phyloP scores from a whole-genome alignment of 2,113 vertebrate genomes.

The Takifugu flavidus region DNA sequence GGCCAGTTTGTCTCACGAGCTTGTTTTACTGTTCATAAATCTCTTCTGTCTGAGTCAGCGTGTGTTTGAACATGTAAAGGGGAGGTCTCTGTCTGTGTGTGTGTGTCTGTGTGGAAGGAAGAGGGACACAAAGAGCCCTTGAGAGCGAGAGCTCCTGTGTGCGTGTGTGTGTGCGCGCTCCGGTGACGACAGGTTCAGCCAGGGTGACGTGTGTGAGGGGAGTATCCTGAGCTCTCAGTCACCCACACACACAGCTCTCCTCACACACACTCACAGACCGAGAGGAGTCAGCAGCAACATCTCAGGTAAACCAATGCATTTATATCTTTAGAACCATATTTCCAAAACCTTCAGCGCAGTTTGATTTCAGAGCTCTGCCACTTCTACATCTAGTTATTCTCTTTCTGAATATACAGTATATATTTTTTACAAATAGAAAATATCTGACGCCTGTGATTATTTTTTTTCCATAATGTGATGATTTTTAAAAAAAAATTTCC shows the following conservation, averaged over 20 bases:
- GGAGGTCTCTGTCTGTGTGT: constrained; percentile 5
- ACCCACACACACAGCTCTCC: constrained; percentile 9
- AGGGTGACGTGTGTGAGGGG: constrained; percentile 31
- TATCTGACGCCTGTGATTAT: no score
- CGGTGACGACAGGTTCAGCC: constrained; percentile 46
- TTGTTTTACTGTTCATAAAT: constrained; percentile 1
- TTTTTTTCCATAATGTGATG: no score
- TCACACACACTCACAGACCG: background rate
- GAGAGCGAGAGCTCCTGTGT: constrained; percentile 14
- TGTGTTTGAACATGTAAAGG: constrained; percentile 16
- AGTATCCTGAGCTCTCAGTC: constrained; percentile 29
- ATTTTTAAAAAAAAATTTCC: no score
- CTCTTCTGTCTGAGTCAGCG: constrained; percentile 1
- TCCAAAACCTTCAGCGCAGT: background rate
- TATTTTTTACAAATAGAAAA: no score
- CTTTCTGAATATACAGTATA: no score
- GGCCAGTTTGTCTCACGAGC: background rate
- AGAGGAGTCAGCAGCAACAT: constrained; percentile 3
- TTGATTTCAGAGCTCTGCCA: background rate
- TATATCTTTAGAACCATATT: no score
- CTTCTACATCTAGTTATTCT: background rate
- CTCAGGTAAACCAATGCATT: constrained; percentile 36
- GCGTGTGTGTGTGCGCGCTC: constrained; percentile 18
- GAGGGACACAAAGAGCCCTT: constrained; percentile 12
- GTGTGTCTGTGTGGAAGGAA: background rate